These are phyloP conservation scores for Hoplostethus atlanticus DNA, from an alignment of 2,797 vertebrate species.

Conservation along the genomic window DNA sequence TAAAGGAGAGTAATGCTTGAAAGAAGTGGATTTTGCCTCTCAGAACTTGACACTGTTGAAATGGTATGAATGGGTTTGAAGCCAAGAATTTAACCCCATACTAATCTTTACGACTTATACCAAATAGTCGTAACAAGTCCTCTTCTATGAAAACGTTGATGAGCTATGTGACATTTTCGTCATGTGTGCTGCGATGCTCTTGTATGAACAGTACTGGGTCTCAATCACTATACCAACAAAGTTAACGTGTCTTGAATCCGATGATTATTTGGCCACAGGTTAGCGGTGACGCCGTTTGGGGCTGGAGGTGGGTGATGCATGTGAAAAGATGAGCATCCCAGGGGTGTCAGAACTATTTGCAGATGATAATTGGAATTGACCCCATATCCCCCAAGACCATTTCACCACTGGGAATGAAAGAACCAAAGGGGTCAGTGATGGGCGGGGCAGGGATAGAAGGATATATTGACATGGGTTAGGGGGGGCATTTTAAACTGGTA, in stretches of 20 bases:
- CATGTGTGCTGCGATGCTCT: no score
- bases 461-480: slow-evolving; percentile 27
- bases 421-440: slow-evolving; percentile 55
- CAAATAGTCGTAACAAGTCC: background rate
- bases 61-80: no score
- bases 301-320: background rate
- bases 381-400: slow-evolving; percentile 40
- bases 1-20: no score
- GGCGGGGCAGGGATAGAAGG: slow-evolving; percentile 18
- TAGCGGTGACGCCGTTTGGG: slow-evolving; percentile 6
- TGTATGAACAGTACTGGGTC: background rate
- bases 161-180: no score
- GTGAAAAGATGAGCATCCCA: slow-evolving; percentile 14
- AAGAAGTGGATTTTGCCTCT: no score
- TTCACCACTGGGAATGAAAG: slow-evolving; percentile 46
- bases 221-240: background rate
- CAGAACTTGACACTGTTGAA: no score
- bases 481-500: slow-evolving; percentile 26
- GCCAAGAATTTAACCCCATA: no score
- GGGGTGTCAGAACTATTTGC: slow-evolving; percentile 72
- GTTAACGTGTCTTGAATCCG: background rate
- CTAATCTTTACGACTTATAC: no score
- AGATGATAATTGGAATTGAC: slow-evolving; percentile 77
- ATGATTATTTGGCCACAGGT: slow-evolving; percentile 4
- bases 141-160: background rate